These are phyloP conservation scores for Palythoa grandis DNA, from an alignment of 92 coral and sea anemone genomes.

Conservation along the genomic window DNA sequence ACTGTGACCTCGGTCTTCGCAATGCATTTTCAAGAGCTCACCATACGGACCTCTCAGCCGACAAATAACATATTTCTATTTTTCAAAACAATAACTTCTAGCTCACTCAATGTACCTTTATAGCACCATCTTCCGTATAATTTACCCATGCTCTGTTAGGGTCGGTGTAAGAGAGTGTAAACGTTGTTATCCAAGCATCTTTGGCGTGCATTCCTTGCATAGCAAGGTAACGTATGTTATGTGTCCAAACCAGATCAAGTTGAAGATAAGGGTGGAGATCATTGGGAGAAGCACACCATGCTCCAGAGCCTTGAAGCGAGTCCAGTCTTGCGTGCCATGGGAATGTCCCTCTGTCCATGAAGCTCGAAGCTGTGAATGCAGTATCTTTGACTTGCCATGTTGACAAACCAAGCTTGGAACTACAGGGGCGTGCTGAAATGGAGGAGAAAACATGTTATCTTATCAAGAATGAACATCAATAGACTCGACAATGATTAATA, in stretches of 20 bases:
- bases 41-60: no score
- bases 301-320: constrained; percentile 5
- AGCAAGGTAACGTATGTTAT: background rate
- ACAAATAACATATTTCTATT: no score
- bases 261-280: constrained; percentile 52
- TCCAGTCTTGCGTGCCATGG: constrained; percentile 11
- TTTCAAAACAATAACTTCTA: background rate
- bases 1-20: no score
- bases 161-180: constrained; percentile 17
- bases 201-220: constrained; percentile 17
- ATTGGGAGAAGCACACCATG: constrained; percentile 50
- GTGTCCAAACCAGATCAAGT: constrained; percentile 37
- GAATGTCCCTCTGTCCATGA: constrained; percentile 3
- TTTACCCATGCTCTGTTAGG: constrained; percentile 13
- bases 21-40: no score
- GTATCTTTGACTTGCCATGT: constrained; percentile 14
- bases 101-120: background rate
- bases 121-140: background rate
- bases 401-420: constrained; percentile 6
- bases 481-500: no score
- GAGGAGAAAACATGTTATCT: background rate
- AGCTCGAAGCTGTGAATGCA: constrained; percentile 14
- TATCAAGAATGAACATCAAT: no score
- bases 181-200: constrained; percentile 27
- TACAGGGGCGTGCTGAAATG: background rate